Base-by-base conservation (phyloP, 2,797 vertebrate genomes). In the Cichlasoma orientale region DNA sequence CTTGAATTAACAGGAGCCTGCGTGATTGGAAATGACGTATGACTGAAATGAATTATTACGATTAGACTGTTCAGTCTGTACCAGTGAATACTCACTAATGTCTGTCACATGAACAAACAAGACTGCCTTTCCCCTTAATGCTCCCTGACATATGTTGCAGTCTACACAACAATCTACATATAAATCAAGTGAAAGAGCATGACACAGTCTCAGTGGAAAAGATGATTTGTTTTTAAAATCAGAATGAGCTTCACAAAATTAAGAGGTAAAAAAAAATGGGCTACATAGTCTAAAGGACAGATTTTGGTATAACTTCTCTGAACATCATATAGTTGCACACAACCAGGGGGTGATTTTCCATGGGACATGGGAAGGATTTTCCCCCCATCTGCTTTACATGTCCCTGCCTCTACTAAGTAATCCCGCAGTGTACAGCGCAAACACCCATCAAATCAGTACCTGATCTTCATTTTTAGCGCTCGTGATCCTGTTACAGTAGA, bases 1-100 rank as follows among this genome's bases (percentile, higher is more conserved):
- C 29, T 7, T 66, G 41, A 50, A n/a, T 44, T 68, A 68, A 68
- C 63, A n/a, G 25, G 25, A 18, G 6, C 25, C 18, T 52, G 44
- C 11, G 19, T n/a, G 38, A 63, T 69, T 61, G n/a, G 52, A 77
- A 73, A 78, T 56, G 44, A 47, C 75, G 44, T 53, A 38, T 54
- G 58, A 75, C 25, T 70, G 58, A 74, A 68, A 85, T 59, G 4
- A 74, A 80, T 75, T 61, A 74, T 56, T 66, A 12, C 5, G 27
- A 13, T 38, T 74, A 72, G 29, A 58, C 31, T 38, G 19, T 44
- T 84, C 18, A 68, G n/a, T 50, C 31, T 63, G 19, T 2, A 36
- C 71, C 21, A 25, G 55, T 72, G 25, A n/a, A 56, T 9, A 25
- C 57, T 57, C 50, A 56, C 31, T 14, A 23, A 6, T 16, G 18